phyloP scores from a whole-genome alignment of 2,888 invertebrate genomes.

The Lasioglossum morio region DNA sequence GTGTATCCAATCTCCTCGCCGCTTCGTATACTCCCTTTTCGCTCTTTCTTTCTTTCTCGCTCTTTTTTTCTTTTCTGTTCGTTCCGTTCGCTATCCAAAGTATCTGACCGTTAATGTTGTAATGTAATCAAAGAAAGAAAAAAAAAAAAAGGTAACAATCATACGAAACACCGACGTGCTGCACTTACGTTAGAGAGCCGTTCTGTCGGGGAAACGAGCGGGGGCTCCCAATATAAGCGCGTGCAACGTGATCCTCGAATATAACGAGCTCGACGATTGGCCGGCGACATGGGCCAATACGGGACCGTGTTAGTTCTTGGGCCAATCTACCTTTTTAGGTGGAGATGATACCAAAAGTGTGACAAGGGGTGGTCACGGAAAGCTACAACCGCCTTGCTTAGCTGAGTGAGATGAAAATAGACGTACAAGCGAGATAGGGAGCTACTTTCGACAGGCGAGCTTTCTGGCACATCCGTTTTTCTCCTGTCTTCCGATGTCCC shows the following conservation, averaged over 20 bases:
- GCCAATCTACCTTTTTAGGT: conserved; percentile 88
- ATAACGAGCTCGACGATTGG: conserved; percentile 85
- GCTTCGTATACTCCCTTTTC: not conserved
- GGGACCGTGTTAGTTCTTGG: conserved; percentile 84
- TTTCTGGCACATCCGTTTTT: conserved; percentile 50
- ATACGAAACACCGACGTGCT: conserved; percentile 81
- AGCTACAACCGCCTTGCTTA: conserved; percentile 71
- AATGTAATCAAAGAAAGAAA: conserved; percentile 33
- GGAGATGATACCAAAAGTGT: conserved; percentile 85
- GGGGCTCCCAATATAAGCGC: conserved; percentile 91
- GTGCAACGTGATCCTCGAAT: conserved; percentile 91
- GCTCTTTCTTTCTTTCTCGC: not conserved
- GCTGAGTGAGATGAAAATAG: conserved; percentile 82
- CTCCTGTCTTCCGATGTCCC: conserved; percentile 13
- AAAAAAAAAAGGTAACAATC: conserved; percentile 48
- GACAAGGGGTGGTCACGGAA: conserved; percentile 82
- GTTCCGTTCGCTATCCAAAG: not conserved
- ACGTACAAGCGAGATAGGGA: conserved; percentile 50
- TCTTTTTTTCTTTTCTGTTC: not conserved
- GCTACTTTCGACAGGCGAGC: conserved; percentile 47
- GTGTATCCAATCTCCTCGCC: not conserved
- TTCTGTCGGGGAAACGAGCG: conserved; percentile 94
- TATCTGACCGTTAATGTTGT: conserved; percentile 19
- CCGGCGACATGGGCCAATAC: conserved; percentile 84
- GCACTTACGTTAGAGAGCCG: conserved; percentile 98